Percentiles rank a stretch among this genome's conserved stretches.
phyloP scores from a whole-genome alignment of 1,140 invertebrate species.

The Papilio aristodemus region DNA sequence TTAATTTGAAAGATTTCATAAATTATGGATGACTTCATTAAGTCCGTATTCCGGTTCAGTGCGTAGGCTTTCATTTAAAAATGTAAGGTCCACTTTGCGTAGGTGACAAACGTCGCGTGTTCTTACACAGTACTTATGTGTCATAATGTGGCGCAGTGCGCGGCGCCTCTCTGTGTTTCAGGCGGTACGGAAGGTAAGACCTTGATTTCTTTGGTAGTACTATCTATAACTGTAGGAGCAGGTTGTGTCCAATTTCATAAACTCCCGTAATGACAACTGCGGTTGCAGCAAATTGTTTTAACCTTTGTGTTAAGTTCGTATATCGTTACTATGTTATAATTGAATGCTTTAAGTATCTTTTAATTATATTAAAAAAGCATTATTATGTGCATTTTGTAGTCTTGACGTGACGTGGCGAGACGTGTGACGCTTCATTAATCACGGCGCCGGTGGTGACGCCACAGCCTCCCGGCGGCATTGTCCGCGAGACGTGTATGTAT shows the following conservation, averaged over 20 bases:
- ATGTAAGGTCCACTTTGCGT: neutral
- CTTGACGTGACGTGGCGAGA: neutral
- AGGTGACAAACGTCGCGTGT: neutral
- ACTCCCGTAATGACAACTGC: no score
- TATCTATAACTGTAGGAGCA: no score
- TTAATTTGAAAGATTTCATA: conserved; percentile 23
- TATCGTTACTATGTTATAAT: neutral
- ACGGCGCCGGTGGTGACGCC: neutral
- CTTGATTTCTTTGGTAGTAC: no score
- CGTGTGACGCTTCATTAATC: conserved; percentile 8
- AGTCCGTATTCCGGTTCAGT: neutral
- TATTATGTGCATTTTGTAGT: neutral
- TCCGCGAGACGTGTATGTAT: neutral
- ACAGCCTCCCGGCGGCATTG: neutral
- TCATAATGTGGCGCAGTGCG: no score
- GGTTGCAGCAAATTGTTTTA: no score
- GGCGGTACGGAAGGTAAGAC: no score
- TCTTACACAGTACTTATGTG: neutral
- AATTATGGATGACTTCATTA: conserved; percentile 21
- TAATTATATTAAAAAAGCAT: neutral
- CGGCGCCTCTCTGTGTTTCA: no score
- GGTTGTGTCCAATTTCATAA: no score
- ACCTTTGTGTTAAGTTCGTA: no score
- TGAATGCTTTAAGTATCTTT: neutral
- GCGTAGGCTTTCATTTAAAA: neutral